These are phyloP conservation scores for Dicerorhinus sumatrensis DNA, from an alignment of 2,113 vertebrate species.

Conservation along the genomic window DNA sequence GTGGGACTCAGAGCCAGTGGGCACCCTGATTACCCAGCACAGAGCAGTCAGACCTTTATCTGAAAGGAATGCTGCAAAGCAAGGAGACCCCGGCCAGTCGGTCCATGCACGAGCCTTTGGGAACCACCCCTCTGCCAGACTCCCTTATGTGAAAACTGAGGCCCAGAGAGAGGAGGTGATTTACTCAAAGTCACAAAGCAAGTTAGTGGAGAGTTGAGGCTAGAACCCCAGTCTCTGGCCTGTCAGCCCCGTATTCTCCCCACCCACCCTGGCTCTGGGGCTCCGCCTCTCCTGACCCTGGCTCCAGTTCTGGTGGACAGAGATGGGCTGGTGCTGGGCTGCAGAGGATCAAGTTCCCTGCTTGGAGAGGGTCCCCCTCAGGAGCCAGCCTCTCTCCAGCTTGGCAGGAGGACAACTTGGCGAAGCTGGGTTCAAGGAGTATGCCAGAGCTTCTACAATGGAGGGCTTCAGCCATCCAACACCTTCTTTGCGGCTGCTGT, in stretches of 20 bases:
- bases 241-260: not conserved
- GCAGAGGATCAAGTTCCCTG: slow-evolving; percentile 46
- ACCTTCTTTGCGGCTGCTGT: slow-evolving; percentile 61
- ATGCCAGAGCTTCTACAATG: slow-evolving; percentile 67
- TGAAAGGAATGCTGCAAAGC: not conserved
- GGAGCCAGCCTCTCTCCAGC: not conserved
- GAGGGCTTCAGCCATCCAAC: slow-evolving; percentile 61
- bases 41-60: not conserved
- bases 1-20: not conserved
- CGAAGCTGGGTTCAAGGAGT: not conserved
- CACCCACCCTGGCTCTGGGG: not conserved
- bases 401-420: slow-evolving; percentile 67
- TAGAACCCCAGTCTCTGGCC: not conserved
- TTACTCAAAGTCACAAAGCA: not conserved
- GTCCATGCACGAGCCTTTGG: not conserved
- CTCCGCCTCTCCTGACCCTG: not conserved
- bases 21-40: not conserved
- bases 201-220: not conserved
- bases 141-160: not conserved
- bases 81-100: not conserved
- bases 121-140: not conserved
- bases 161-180: not conserved
- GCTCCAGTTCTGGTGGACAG: not conserved
- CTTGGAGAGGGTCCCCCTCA: slow-evolving; percentile 26
- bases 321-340: not conserved